These are phyloP conservation scores for Chironomus tentans DNA, from an alignment of 2,888 invertebrate species.

Conservation along the genomic window DNA sequence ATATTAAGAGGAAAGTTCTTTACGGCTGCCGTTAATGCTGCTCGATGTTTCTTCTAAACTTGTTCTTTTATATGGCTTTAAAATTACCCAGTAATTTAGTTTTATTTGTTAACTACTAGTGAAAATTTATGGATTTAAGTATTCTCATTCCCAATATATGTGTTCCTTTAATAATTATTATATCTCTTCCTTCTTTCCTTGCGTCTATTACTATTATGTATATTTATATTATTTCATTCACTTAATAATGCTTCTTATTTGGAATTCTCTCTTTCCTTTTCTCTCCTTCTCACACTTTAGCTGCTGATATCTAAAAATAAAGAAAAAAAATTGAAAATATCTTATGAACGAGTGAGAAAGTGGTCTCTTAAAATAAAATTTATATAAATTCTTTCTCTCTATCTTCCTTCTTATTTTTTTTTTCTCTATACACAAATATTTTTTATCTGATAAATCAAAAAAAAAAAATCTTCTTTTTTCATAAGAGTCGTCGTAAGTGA, in stretches of 20 bases:
- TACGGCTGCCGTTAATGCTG: background rate
- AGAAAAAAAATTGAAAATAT: background rate
- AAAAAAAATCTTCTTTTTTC: background rate
- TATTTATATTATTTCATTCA: too few relatives aligned
- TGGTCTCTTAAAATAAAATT: background rate
- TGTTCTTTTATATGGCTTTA: background rate
- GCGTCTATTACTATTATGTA: too few relatives aligned
- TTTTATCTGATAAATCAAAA: background rate
- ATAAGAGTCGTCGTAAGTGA: too few relatives aligned
- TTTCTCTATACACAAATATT: background rate
- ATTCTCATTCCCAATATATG: background rate
- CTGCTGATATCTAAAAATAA: conserved; percentile 1
- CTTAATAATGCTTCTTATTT: background rate
- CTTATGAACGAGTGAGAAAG: background rate
- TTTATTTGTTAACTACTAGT: background rate
- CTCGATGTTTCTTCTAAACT: background rate
- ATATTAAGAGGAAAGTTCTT: background rate
- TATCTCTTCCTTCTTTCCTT: background rate
- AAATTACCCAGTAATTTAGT: too few relatives aligned
- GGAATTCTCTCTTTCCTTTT: background rate
- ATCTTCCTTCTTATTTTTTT: background rate
- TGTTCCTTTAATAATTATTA: background rate
- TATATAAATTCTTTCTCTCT: background rate
- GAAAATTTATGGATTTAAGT: background rate
- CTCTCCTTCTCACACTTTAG: background rate